Evolutionary conservation across 2,797 vertebrate species (phyloP), one percentile per base, ranked within the genome.

Genomic region (Fundulus diaphanus): DNA sequence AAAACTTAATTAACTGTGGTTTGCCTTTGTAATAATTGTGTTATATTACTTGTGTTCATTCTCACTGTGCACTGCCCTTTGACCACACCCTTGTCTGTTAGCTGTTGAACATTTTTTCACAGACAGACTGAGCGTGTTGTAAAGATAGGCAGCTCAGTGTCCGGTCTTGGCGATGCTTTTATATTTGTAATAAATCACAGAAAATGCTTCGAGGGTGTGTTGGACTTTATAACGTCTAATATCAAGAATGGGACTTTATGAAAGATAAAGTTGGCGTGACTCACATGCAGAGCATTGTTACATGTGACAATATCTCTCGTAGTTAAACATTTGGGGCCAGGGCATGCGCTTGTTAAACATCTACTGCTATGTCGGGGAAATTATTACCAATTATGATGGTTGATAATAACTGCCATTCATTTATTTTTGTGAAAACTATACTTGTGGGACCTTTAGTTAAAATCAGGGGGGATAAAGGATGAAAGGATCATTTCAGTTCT

Each of bases 401-500:
- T 65, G n/a, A n/a, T n/a, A 37, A 65, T 65, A 65, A n/a, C 0
- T 24, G 2, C 35, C 20, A 1, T 27, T 15, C n/a, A 33, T 35
- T 22, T 22, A 57, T 31, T 7, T 29, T 31, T 29, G 31, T 44
- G 3, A 72, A 72, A 56, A 63, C 27, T 48, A 69, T 52, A 74
- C 16, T 27, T 35, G 22, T 69, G 31, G 61, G 66, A 31, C 49
- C 67, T 70, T 46, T 79, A 76, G 84, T 73, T 49, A 68, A 44
- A 70, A 78, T 73, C 65, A 57, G 40, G 48, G 78, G 63, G 1
- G 77, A 70, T n/a, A 85, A 20, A 40, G 22, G 13, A 66, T 71
- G 71, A 56, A 81, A 33, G 46, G 33, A 85, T 85, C 20, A 76
- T 73, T 82, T 52, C 13, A 56, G 2, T 0, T 27, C 77, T 67